phyloP scores from a whole-genome alignment of 1,140 invertebrate genomes.

The Drosophila sechellia region DNA sequence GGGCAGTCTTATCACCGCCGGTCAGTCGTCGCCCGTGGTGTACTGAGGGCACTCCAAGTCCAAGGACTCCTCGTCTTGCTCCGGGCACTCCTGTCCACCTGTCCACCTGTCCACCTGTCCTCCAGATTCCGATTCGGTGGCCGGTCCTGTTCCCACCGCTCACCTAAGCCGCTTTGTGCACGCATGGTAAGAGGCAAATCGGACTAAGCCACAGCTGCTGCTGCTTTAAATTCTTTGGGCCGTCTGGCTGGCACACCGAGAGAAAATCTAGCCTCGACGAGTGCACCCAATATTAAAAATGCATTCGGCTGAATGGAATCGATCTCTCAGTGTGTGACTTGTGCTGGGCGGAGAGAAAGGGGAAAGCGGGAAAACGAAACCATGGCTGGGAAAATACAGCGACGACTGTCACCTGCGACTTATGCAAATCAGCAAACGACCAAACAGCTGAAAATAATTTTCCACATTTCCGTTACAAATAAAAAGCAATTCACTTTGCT shows the following conservation, averaged over 20 bases:
- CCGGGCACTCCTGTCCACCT: neutral
- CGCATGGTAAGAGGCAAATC: slow-evolving; percentile 38
- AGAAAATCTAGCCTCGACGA: neutral
- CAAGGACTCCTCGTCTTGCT: neutral
- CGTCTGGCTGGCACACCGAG: neutral
- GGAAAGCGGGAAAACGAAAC: neutral
- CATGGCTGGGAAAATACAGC: slow-evolving; percentile 9
- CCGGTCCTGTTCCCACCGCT: neutral
- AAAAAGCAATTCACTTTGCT: slow-evolving; percentile 82
- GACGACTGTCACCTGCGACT: slow-evolving; percentile 61
- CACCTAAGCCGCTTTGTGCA: slow-evolving; percentile 42
- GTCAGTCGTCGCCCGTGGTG: slow-evolving; percentile 8
- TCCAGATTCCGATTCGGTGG: neutral
- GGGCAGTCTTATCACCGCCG: slow-evolving; percentile 25
- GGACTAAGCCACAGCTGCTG: slow-evolving; percentile 44
- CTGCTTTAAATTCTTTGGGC: slow-evolving; percentile 13
- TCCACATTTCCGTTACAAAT: slow-evolving; percentile 81
- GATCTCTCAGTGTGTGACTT: neutral
- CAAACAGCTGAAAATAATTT: slow-evolving; percentile 75
- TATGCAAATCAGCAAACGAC: slow-evolving; percentile 65
- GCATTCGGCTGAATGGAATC: neutral
- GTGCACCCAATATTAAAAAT: too few relatives aligned
- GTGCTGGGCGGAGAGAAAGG: neutral
- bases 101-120: neutral
- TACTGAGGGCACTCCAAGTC: slow-evolving; percentile 9